Base-by-base conservation (phyloP, 2,113 vertebrate genomes). In the Potamarius usumacintae region DNA sequence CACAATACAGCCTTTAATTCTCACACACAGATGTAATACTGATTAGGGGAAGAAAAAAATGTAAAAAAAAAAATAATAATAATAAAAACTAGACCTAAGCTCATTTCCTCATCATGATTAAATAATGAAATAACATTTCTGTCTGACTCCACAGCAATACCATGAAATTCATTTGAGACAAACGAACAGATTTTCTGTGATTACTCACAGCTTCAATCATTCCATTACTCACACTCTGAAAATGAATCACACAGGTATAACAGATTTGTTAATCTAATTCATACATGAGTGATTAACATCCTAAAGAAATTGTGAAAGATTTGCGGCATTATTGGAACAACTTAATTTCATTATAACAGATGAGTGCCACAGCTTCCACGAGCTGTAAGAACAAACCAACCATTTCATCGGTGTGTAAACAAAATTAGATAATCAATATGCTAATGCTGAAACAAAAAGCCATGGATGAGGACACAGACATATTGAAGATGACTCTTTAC, bases 341-440 rank as follows among this genome's bases (percentile, higher is more conserved):
- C 76, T 86, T 82, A 71, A 82, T 86, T 86, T 88, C 57, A 86
- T 82, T 60, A 76, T 18, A 60, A 53, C 71, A 87, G 52, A 63
- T 85, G 67, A 87, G 20, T 53, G 55, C 58, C n/a, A 48, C 14
- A 50, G 50, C 42, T 72, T 60, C 72, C 25, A 30, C 6, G 2
- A 83, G 82, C 79, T 77, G 50, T 27, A 62, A 80, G 74, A 57
- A 85, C 53, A 30, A 58, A 65, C 52, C 34, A 85, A 69, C 71
- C 60, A 76, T 85, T 89, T 74, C n/a, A 77, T 82, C 71, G 82
- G 69, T 63, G 55, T 87, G 57, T 72, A 69, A 83, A 79, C 34
- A 60, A 86, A 87, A 80, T 82, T 12, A 87, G 50, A n/a, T 85
- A 50, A 85, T 85, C 87, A 55, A 69, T 81, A 83, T 74, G 6